Base-by-base conservation (phyloP, 2,888 invertebrate genomes). In the Rhagonycha lutea region DNA sequence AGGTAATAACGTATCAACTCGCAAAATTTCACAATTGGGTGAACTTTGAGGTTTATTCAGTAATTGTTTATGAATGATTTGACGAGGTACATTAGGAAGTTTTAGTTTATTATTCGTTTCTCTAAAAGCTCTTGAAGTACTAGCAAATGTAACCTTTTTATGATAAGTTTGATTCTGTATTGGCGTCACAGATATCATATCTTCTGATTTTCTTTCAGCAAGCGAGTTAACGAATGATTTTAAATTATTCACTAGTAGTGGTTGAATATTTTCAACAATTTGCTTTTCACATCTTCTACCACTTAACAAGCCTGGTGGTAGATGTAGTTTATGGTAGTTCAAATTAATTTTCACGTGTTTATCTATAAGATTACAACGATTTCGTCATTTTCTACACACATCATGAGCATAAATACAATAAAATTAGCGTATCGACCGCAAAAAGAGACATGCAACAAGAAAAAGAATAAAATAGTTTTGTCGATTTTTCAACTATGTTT, bases 401-500 rank as follows among this genome's bases (percentile, higher is more conserved):
- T 47, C 7, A 47, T 47, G 47, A n/a, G 8, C n/a, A n/a, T 1
- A 32, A 32, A 32, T n/a, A 12, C 5, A 32, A 5, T 32, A 32
- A 32, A 32, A 32, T 32, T 12, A 5, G 32, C 32, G n/a, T 32
- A n/a, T 32, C 32, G n/a, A 32, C n/a, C 32, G 5, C 32, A 47
- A 47, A 47, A 2, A 47, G 47, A 47, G 47, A 47, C 47, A 47
- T 47, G 47, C 47, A 47, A 47, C n/a, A 2, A n/a, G 2, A 29
- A 28, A 28, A 28, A 11, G 8, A 68, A 68, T n/a, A 28, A 11
- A 68, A 12, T 14, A 65, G 23, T 1, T 61, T 28, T 67, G 61
- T 72, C 67, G 76, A 70, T 73, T 76, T 76, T 76, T 69, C 73
- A 76, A 76, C 76, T 47, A 32, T 73, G 76, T 76, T 76, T 76